phyloP scores from a whole-genome alignment of 2,113 vertebrate genomes.

The Zosterops borbonicus region DNA sequence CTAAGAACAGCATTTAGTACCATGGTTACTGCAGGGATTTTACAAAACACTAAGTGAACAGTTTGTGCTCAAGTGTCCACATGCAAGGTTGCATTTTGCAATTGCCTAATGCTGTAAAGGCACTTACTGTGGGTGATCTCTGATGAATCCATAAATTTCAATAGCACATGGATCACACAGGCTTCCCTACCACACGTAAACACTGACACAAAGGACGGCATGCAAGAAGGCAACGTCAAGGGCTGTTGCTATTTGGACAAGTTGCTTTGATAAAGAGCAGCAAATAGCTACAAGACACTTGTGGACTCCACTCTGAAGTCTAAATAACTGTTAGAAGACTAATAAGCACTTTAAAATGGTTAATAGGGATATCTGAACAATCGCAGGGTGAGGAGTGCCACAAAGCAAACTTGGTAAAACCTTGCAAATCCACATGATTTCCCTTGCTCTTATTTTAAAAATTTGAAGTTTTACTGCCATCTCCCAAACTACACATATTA shows the following conservation, averaged over 20 bases:
- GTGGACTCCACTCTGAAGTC: constrained; percentile 22
- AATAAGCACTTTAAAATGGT: constrained; percentile 48
- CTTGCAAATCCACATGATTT: neutral
- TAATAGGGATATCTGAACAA: constrained; percentile 18
- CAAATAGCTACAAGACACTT: constrained; percentile 56
- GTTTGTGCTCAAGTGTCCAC: neutral
- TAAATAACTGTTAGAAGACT: constrained; percentile 27
- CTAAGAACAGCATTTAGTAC: neutral
- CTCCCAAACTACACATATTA: neutral
- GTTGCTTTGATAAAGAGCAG: constrained; percentile 40
- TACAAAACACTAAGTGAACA: neutral
- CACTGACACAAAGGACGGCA: constrained; percentile 69
- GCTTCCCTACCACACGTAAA: constrained; percentile 51
- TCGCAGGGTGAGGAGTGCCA: neutral
- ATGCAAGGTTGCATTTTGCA: neutral
- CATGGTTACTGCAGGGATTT: neutral
- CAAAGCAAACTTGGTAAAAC: constrained; percentile 22
- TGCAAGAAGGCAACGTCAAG: constrained; percentile 39
- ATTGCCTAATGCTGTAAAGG: neutral
- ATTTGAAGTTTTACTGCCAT: neutral
- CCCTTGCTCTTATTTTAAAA: neutral
- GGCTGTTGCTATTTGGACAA: constrained; percentile 72
- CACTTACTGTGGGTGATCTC: neutral
- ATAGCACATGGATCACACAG: neutral
- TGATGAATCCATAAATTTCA: constrained; percentile 69